Evolutionary conservation across 2,888 invertebrate genomes (phyloP), one percentile per base, ranked within the genome.

Genomic region (Eupithecia insigniata): DNA sequence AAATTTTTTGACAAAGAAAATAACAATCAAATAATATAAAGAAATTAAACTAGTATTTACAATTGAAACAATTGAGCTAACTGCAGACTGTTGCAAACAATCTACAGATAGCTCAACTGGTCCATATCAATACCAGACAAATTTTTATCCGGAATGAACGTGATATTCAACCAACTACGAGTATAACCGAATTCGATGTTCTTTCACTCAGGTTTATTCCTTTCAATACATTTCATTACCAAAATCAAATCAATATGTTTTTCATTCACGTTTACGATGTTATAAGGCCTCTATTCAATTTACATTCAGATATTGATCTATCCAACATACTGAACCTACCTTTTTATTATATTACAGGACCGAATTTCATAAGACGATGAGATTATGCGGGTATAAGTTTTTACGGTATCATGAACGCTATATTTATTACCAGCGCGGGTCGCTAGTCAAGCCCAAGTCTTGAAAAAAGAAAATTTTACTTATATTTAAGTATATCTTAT

Each of bases 321-420:
- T n/a, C 34, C 10, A 34, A 62, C 22, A 62, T n/a, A 62, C 61
- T 8, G 12, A 32, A 12, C 61, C 18, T 62, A 4, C 32, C n/a
- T 34, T 34, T 22, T 62, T 62, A 62, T 62, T 32, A 32, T 12
- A 34, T 62, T 34, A 62, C 34, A 4, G 61, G 22, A 34, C 22
- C 0, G n/a, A 62, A 62, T 62, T 62, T n/a, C 18, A 61, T 62
- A 32, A n/a, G 8, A 10, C 34, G 61, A 34, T 62, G 12, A 62
- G 4, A 62, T 62, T 62, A 60, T 18, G 60, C 18, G n/a, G 32
- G 61, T n/a, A 62, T n/a, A 62, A 62, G 12, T 62, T 62, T 62
- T 3, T 32, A 32, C 1, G 61, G 61, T 32, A n/a, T 61, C 34
- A 32, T 26, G 51, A 51, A 51, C n/a, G 22, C 10, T 16, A 16